phyloP scores from a whole-genome alignment of 2,888 invertebrate genomes.

The Thecocarcelia acutangulata region DNA sequence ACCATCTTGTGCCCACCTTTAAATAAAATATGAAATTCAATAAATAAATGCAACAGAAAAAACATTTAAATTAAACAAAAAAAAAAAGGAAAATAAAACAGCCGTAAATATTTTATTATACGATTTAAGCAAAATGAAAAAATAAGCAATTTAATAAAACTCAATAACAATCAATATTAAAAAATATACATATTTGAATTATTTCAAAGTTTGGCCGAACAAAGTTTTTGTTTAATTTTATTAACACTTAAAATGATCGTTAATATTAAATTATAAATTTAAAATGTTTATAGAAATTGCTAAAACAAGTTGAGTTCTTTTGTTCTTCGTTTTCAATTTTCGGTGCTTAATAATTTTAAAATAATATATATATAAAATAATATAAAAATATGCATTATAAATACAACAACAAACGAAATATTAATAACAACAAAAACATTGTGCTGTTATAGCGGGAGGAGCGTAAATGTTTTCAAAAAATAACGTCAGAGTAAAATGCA shows the following conservation, averaged over 20 bases:
- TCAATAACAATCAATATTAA: neutral
- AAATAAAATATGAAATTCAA: conserved; percentile 55
- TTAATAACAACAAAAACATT: conserved; percentile 50
- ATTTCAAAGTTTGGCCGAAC: conserved; percentile 8
- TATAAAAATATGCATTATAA: conserved; percentile 36
- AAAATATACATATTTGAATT: conserved; percentile 8
- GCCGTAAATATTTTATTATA: conserved; percentile 1
- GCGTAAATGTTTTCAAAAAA: conserved; percentile 67
- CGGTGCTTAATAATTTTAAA: conserved; percentile 18
- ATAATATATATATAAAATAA: conserved; percentile 8
- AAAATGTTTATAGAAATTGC: conserved; percentile 27
- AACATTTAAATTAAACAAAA: neutral
- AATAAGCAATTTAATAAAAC: conserved; percentile 39
- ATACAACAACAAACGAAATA: conserved; percentile 15
- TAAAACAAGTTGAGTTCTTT: conserved; percentile 23
- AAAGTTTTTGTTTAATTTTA: conserved; percentile 32
- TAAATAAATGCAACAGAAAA: conserved; percentile 12
- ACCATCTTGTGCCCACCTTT: conserved; percentile 58
- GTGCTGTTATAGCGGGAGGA: conserved; percentile 55
- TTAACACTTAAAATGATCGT: conserved; percentile 4
- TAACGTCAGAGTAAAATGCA: conserved; percentile 78
- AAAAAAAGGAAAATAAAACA: neutral
- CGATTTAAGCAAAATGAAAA: conserved; percentile 27
- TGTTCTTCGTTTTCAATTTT: conserved; percentile 16
- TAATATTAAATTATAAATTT: conserved; percentile 42